A percentile compares a stretch with the other conserved stretches of the same genome.
phyloP scores from a whole-genome alignment of 2,888 invertebrate species.

The Eupithecia vulgata region DNA sequence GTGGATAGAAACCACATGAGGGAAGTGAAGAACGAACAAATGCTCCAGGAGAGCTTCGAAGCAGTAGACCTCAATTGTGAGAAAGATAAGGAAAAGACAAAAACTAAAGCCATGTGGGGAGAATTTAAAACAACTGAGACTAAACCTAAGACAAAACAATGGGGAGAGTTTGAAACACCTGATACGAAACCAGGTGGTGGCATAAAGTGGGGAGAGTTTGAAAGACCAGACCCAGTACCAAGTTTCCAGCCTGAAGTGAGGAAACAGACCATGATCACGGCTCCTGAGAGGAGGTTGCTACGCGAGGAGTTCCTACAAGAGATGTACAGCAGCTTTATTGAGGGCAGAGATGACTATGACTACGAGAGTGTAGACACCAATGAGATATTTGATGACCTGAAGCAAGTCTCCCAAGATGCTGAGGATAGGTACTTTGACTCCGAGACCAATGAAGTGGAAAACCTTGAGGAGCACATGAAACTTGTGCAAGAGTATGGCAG shows the following conservation, averaged over 20 bases:
- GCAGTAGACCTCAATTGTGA: conserved; percentile 52
- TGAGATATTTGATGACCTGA: conserved; percentile 90
- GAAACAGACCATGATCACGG: conserved; percentile 73
- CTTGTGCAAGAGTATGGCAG: conserved; percentile 68
- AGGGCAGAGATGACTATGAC: conserved; percentile 94
- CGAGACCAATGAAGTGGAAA: conserved; percentile 87
- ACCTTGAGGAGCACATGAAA: conserved; percentile 71
- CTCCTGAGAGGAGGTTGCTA: conserved; percentile 86
- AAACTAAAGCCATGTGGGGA: conserved; percentile 21
- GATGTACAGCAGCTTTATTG: conserved; percentile 93
- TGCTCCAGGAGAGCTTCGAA: conserved; percentile 83
- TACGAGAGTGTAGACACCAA: conserved; percentile 92
- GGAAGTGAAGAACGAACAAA: conserved; percentile 85
- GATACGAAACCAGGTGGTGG: conserved; percentile 31
- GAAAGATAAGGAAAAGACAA: conserved; percentile 36
- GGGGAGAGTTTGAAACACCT: conserved; percentile 35
- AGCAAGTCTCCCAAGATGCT: conserved; percentile 88
- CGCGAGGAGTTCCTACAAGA: conserved; percentile 92
- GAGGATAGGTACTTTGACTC: conserved; percentile 96
- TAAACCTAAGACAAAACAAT: conserved; percentile 16
- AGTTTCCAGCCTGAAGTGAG: conserved; percentile 61
- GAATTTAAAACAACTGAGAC: conserved; percentile 20
- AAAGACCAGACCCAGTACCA: conserved; percentile 67
- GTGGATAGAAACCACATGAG: conserved; percentile 89
- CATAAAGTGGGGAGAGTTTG: conserved; percentile 84